Conservation (phyloP, 2,797 vertebrate species). For the Hippocampus kuda region DNA sequence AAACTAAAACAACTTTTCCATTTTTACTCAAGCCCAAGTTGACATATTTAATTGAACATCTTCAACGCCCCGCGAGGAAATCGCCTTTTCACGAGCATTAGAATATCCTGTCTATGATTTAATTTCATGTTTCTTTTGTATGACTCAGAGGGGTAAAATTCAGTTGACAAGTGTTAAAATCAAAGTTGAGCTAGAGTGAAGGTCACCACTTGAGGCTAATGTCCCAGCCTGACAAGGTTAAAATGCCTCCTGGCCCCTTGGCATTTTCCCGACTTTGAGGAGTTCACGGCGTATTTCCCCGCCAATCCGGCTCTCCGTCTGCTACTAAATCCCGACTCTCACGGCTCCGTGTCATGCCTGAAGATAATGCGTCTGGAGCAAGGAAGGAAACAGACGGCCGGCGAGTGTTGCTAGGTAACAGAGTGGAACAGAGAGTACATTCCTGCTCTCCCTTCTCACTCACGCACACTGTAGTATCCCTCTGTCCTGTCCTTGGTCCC, state of each 20-base stretch:
- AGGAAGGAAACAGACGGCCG: conserved; percentile 40
- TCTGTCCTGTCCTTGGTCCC: conserved; percentile 36
- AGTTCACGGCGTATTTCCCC: conserved; percentile 35
- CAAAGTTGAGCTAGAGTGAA: background rate
- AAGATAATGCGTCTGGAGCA: conserved; percentile 35
- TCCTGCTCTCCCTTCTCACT: conserved; percentile 46
- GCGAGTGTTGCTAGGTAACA: conserved; percentile 70
- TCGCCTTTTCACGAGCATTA: background rate
- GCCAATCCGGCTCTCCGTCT: conserved; percentile 47
- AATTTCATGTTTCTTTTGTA: background rate
- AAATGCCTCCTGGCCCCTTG: conserved; percentile 5
- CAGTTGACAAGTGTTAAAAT: background rate
- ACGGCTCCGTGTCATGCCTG: conserved; percentile 45
- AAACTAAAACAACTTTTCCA: background rate
- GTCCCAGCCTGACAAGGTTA: background rate
- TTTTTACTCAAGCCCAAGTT: background rate
- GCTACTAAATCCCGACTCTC: conserved; percentile 32
- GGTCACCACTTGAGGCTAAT: conserved; percentile 2
- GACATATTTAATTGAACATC: background rate
- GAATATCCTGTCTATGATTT: background rate
- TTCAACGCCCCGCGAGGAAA: background rate
- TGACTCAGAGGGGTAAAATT: background rate
- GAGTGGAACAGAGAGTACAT: conserved; percentile 49
- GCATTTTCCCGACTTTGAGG: conserved; percentile 27
- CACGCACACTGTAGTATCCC: conserved; percentile 36